phyloP scores from a whole-genome alignment of 2,797 vertebrate genomes.

The Basileuterus tristriatus region DNA sequence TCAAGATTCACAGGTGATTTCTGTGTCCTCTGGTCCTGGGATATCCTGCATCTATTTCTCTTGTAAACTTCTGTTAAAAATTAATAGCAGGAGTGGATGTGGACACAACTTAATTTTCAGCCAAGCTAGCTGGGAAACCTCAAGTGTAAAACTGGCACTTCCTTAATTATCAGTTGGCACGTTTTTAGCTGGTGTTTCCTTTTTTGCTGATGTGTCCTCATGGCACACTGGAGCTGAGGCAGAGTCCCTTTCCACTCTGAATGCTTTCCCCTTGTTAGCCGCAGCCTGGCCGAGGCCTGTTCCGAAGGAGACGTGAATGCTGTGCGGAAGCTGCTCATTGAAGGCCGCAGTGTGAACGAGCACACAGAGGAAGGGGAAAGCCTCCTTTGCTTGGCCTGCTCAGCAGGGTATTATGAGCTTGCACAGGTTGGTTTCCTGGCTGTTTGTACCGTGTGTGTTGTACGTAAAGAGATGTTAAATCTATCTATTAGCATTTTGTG shows the following conservation, averaged over 20 bases:
- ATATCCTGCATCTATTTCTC: neutral
- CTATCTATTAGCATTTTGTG: fast-evolving
- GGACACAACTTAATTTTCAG: fast-evolving
- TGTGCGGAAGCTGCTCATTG: conserved; percentile 82
- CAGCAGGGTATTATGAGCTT: conserved; percentile 85
- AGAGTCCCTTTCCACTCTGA: neutral
- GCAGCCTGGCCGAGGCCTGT: conserved; percentile 85
- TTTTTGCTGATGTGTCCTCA: neutral
- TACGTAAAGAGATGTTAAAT: neutral
- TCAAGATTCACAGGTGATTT: neutral
- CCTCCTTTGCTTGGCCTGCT: conserved; percentile 83
- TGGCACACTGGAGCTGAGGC: neutral
- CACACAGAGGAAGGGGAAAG: conserved; percentile 85
- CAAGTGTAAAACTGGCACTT: neutral
- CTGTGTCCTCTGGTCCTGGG: fast-evolving
- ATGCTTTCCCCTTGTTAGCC: conserved; percentile 63
- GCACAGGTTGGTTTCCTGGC: conserved; percentile 76
- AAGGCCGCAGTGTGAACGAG: conserved; percentile 83
- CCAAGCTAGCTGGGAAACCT: neutral
- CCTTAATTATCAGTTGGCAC: neutral
- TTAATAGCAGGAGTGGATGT: neutral
- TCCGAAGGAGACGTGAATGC: conserved; percentile 85
- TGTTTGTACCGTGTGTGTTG: neutral
- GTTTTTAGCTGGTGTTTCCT: neutral
- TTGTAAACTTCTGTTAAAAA: neutral